A percentile compares a stretch with the other conserved stretches of the same genome.
phyloP scores from a whole-genome alignment of 2,797 vertebrate genomes.

The Sebastes ruberrimus region DNA sequence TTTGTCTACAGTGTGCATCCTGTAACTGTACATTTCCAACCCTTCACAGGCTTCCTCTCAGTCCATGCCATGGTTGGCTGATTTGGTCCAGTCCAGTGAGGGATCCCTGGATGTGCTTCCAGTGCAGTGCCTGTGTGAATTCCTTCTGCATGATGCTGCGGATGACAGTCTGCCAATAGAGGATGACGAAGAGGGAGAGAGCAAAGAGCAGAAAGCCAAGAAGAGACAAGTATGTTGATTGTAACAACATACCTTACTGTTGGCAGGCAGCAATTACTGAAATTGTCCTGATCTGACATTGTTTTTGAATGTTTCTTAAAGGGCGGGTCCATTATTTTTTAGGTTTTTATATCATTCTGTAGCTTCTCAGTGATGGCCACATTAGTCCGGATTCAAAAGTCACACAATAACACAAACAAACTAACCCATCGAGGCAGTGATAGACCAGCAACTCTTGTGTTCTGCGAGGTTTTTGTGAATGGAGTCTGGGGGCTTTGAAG shows the following conservation, averaged over 20 bases:
- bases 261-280: background rate
- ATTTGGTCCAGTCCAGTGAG: conserved; percentile 97
- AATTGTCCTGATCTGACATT: background rate
- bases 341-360: no score
- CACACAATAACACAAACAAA: no score
- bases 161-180: conserved; percentile 87
- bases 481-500: no score
- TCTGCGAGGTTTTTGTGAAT: no score
- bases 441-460: no score
- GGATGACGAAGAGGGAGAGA: conserved; percentile 95
- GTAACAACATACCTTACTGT: background rate
- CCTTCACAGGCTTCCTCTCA: conserved; percentile 93
- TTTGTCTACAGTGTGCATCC: background rate
- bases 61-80: conserved; percentile 99
- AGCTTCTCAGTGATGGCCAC: no score
- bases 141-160: conserved; percentile 95
- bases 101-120: conserved; percentile 97
- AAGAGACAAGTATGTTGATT: conserved; percentile 86
- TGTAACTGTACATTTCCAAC: background rate
- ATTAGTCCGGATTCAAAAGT: no score
- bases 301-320: no score
- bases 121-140: conserved; percentile 97
- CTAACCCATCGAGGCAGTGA: no score
- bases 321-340: no score
- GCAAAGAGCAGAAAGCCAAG: conserved; percentile 94